A percentile compares a stretch with the other conserved stretches of the same genome.
These are phyloP conservation scores for Taphrorychus bicolor DNA, from an alignment of 2,888 invertebrate genomes.

Conservation along the genomic window DNA sequence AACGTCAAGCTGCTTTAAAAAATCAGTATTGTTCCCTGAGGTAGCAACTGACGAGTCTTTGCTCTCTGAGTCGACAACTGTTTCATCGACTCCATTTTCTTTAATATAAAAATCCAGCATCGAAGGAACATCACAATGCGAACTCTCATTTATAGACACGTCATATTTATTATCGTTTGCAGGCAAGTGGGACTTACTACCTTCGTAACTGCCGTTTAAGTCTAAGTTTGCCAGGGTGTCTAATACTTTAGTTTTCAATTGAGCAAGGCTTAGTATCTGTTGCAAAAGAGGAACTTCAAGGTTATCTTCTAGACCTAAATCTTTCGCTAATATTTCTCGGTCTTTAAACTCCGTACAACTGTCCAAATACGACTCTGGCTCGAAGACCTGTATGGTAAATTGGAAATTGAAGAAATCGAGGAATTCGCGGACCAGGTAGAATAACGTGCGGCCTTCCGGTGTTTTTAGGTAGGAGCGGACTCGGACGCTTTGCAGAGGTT, in stretches of 20 bases:
- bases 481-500: slow-evolving; percentile 64
- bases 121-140: slow-evolving; percentile 16
- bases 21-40: background rate
- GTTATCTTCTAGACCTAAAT: slow-evolving; percentile 50
- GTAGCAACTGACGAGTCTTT: background rate
- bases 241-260: slow-evolving; percentile 47
- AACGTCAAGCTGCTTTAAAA: slow-evolving; percentile 33
- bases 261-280: slow-evolving; percentile 54
- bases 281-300: slow-evolving; percentile 53
- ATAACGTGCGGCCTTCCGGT: slow-evolving; percentile 67
- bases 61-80: background rate
- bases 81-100: slow-evolving; percentile 15
- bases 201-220: slow-evolving; percentile 28
- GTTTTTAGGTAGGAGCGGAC: slow-evolving; percentile 66
- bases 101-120: background rate
- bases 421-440: slow-evolving; percentile 78
- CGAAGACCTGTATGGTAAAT: slow-evolving; percentile 81
- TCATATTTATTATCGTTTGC: too few species aligned
- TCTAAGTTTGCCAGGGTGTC: slow-evolving; percentile 50
- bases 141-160: background rate
- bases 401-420: slow-evolving; percentile 81
- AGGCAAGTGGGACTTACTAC: background rate
- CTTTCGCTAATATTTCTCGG: slow-evolving; percentile 60
- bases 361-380: slow-evolving; percentile 77
- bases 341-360: slow-evolving; percentile 69